Conservation (phyloP, 1,140 invertebrate species). For the Acyrthosiphon pisum region DNA sequence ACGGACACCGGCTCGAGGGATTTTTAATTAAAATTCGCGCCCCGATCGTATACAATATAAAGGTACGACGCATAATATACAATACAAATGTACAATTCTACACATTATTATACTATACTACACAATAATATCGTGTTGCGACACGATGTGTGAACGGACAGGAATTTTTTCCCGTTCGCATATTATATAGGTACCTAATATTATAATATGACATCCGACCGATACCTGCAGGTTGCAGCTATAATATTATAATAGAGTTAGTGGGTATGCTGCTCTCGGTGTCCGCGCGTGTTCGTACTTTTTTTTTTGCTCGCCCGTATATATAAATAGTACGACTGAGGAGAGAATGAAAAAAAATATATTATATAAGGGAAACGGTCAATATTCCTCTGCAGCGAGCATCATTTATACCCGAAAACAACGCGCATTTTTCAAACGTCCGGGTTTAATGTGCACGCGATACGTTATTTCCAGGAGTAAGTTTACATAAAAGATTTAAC, state of each 20-base stretch:
- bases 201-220: background rate
- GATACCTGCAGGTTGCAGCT: background rate
- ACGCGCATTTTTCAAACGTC: slow-evolving; percentile 14
- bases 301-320: background rate
- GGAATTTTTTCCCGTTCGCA: background rate
- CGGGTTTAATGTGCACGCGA: background rate
- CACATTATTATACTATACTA: no score
- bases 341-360: background rate
- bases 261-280: background rate
- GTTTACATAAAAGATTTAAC: background rate
- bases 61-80: no score
- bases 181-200: background rate
- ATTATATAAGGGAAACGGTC: background rate
- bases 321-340: background rate
- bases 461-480: background rate
- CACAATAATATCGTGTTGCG: background rate
- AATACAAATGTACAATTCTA: no score
- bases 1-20: background rate
- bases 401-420: slow-evolving; percentile 4
- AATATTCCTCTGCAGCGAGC: background rate
- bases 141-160: no score
- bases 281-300: background rate
- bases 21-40: slow-evolving; percentile 43
- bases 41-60: no score
- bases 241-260: no score